Conservation (phyloP, 2,797 vertebrate genomes). For the Gallinago nigripennis region DNA sequence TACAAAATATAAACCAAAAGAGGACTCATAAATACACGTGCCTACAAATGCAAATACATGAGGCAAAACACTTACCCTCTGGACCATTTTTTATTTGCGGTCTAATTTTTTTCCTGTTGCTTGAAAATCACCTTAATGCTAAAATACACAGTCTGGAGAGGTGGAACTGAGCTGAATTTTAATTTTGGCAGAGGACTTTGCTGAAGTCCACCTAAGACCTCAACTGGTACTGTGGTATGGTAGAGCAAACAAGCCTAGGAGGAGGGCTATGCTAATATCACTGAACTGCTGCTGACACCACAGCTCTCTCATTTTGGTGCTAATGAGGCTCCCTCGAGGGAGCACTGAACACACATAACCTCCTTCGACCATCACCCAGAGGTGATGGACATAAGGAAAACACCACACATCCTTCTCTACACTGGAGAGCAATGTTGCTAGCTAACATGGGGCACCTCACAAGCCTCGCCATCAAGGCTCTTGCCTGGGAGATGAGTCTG, state of each 20-base stretch:
- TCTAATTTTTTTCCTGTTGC: slow-evolving; percentile 28
- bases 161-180: slow-evolving; percentile 17
- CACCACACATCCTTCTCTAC: fast-evolving
- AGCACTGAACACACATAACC: background rate
- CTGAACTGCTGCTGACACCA: background rate
- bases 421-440: background rate
- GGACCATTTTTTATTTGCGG: background rate
- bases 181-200: background rate
- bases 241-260: background rate
- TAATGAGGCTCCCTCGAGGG: background rate
- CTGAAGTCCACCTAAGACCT: background rate
- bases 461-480: background rate
- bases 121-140: slow-evolving; percentile 48
- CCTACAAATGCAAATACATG: background rate
- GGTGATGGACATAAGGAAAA: background rate
- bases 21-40: background rate
- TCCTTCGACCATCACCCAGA: background rate
- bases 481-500: background rate
- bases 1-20: slow-evolving; percentile 63
- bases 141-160: background rate
- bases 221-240: background rate
- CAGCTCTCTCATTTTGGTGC: background rate
- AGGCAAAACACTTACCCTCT: slow-evolving; percentile 10
- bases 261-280: background rate
- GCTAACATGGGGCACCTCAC: background rate